Base-by-base conservation (phyloP, 2,888 invertebrate genomes). In the Drosophila eohydei region DNA sequence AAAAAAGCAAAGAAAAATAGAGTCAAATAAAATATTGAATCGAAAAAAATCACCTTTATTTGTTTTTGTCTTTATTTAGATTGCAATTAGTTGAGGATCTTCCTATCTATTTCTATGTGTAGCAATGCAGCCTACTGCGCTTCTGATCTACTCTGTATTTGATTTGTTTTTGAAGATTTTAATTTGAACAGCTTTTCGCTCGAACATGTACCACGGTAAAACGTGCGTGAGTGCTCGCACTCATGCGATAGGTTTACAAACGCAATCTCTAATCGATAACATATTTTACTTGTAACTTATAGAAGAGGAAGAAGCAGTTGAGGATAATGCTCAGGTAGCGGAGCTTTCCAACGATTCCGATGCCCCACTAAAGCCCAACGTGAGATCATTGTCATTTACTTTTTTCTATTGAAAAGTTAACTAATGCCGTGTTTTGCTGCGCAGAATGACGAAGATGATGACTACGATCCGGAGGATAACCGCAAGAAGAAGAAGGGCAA, bases 401-500 rank as follows among this genome's bases (percentile, higher is more conserved):
- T n/a, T n/a, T 34, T 21, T 11, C 16, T 38, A 28, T 30, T 1
- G 1, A 12, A 6, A 44, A 21, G 26, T 54, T 38, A 28, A 50
- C 43, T n/a, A 52, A 57, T 41, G 4, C 2, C 1, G 2, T 30
- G 3, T 16, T 21, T 4, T 30, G 43, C 2, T 32, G 12, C 12
- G 26, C 65, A 83, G 81, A 89, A 86, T 75, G 91, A 92, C 55
- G 92, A 95, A 94, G 95, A 97, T 92, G 97, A 97, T 91, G 97
- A 97, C 92, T 97, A 97, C 88, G 97, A 97, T 92, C 97, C 96
- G 84, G 97, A 97, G 61, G 97, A 97, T 91, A 97, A 96, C 93
- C 94, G 95, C 57, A 95, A 96, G 86, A 97, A 97, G 93, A 97
- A 97, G 93, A 98, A 98, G 91, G 98, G 98, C 90, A 98, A 97